Conservation (phyloP, 2,888 invertebrate genomes). For the Campoplex nolae region DNA sequence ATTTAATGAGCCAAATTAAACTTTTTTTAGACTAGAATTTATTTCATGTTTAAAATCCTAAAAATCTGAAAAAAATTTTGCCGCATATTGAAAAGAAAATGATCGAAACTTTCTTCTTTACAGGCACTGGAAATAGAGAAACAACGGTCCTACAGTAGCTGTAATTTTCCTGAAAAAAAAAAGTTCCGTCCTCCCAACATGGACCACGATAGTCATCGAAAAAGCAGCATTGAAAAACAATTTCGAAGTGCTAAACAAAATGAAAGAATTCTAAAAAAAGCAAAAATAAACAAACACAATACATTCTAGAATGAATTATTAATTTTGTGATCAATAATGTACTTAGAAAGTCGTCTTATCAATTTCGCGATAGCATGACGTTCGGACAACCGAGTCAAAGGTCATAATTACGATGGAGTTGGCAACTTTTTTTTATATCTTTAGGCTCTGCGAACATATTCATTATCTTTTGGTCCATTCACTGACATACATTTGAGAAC, state of each 20-base stretch:
- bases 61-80: neutral
- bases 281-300: slow-evolving; percentile 19
- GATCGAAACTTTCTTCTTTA: neutral
- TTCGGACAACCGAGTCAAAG: neutral
- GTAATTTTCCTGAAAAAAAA: slow-evolving; percentile 1
- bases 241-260: neutral
- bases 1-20: neutral
- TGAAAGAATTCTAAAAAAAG: neutral
- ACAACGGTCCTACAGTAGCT: neutral
- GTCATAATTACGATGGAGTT: neutral
- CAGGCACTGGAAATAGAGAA: slow-evolving; percentile 70
- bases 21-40: neutral
- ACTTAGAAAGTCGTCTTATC: slow-evolving; percentile 25
- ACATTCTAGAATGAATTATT: neutral
- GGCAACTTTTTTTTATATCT: neutral
- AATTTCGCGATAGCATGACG: slow-evolving; percentile 12
- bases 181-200: neutral
- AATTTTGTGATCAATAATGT: neutral
- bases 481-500: neutral
- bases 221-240: neutral
- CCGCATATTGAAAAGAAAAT: neutral
- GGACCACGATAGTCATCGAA: neutral
- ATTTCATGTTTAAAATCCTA: neutral
- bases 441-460: neutral
- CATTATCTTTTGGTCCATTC: neutral